Base-by-base conservation (phyloP, 53 echinoderm and acorn worm genomes). In the Arbacia lixula region DNA sequence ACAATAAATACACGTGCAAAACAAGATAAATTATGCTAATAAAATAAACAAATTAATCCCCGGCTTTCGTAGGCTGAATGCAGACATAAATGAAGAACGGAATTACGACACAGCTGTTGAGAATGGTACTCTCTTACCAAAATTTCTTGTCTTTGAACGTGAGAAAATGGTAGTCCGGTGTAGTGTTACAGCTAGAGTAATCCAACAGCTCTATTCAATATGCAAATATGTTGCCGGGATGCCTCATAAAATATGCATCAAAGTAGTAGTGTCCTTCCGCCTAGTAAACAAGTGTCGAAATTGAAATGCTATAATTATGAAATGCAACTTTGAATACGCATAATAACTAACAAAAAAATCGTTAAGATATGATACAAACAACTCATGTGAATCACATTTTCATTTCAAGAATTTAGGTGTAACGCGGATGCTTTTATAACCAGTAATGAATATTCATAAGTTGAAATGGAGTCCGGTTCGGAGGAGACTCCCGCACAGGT, bases 21-120 rank as follows among this genome's bases (percentile, higher is more conserved):
- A 88, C 66, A 84, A 88, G 91, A 99, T 99, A 99, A 99, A 99
- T 99, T 99, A 99, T 99, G 99, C 88, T 99, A 99, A 99, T 99
- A 90, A 99, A 66, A 88, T 86, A 69, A 53, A 62, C 12, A 26
- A 62, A 32, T 58, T 33, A n/a, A n/a, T n/a, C n/a, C n/a, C n/a
- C n/a, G n/a, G n/a, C n/a, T n/a, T n/a, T n/a, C n/a, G n/a, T n/a
- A n/a, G n/a, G n/a, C n/a, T n/a, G n/a, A n/a, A n/a, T 26, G 22
- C 21, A 57, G 5, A 1, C 21, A 11, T 25, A 16, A 33, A 57
- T 77, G 39, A 8, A 26, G 60, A 14, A 77, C 77, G 77, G 77
- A 77, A 77, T 77, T 54, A 77, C 35, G n/a, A n/a, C n/a, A 77
- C 25, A 34, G 17, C 35, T 25, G 58, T n/a, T n/a, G n/a, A n/a